A percentile compares a stretch with the other conserved stretches of the same genome.
Conservation (phyloP, 2,113 vertebrate species). For the Mellivora capensis region DNA sequence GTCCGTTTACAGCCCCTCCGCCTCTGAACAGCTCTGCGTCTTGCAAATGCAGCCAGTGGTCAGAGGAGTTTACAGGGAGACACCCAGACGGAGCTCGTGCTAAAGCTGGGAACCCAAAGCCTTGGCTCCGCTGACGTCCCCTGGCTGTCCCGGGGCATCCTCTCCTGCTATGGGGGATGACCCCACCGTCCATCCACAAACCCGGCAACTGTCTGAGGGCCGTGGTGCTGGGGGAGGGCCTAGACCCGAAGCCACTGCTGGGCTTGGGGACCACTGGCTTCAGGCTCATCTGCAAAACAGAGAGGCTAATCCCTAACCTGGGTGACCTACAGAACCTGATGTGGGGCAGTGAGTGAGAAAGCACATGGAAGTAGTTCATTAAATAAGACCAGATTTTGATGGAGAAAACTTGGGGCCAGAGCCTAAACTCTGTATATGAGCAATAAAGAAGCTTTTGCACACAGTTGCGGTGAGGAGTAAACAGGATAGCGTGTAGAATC, state of each 20-base stretch:
- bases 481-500: background rate
- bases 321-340: background rate
- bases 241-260: background rate
- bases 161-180: background rate
- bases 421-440: background rate
- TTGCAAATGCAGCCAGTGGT: conserved; percentile 45
- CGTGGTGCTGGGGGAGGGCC: background rate
- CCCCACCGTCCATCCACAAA: background rate
- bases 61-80: conserved; percentile 24
- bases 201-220: background rate
- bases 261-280: background rate
- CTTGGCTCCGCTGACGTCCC: background rate
- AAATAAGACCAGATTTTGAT: background rate
- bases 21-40: conserved; percentile 25
- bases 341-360: background rate
- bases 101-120: background rate
- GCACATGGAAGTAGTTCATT: background rate
- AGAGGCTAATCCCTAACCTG: background rate
- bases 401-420: background rate
- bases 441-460: background rate
- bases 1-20: background rate
- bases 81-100: conserved; percentile 9
- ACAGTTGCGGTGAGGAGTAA: background rate
- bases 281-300: background rate
- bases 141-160: background rate